Percentiles rank a stretch among this genome's conserved stretches.
Evolutionary conservation across 2,797 vertebrate genomes (phyloP).

Genomic region (Octomys mimax): DNA sequence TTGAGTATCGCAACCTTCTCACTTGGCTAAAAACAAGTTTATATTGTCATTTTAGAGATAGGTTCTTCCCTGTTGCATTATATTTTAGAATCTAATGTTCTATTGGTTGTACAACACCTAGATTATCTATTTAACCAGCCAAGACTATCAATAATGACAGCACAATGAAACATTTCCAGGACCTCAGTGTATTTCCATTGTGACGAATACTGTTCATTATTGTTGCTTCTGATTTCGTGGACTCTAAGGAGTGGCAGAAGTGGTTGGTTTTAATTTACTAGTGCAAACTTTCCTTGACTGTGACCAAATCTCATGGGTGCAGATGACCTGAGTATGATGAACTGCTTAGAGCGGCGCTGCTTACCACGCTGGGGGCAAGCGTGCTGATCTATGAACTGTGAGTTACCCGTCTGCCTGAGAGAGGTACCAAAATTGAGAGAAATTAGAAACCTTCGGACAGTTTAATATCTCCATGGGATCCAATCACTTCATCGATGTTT

Average conservation of each 20-base stretch:
- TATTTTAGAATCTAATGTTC: not conserved
- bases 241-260: not conserved
- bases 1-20: not conserved
- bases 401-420: not conserved
- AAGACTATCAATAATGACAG: not conserved
- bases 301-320: not conserved
- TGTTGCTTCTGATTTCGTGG: not conserved
- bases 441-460: not conserved
- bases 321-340: not conserved
- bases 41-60: not conserved
- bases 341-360: too few relatives aligned
- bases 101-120: not conserved
- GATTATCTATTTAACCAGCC: not conserved
- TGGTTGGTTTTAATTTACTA: not conserved
- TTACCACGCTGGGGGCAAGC: rapidly evolving
- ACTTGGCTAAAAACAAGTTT: not conserved
- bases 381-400: not conserved
- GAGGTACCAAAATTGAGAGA: not conserved
- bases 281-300: not conserved
- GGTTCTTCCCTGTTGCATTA: not conserved
- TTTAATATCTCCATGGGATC: not conserved
- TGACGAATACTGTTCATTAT: not conserved
- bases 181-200: not conserved
- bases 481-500: too few relatives aligned
- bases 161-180: not conserved